These are phyloP conservation scores for Drosophila heteroneura DNA, from an alignment of 2,888 invertebrate species.

Conservation along the genomic window DNA sequence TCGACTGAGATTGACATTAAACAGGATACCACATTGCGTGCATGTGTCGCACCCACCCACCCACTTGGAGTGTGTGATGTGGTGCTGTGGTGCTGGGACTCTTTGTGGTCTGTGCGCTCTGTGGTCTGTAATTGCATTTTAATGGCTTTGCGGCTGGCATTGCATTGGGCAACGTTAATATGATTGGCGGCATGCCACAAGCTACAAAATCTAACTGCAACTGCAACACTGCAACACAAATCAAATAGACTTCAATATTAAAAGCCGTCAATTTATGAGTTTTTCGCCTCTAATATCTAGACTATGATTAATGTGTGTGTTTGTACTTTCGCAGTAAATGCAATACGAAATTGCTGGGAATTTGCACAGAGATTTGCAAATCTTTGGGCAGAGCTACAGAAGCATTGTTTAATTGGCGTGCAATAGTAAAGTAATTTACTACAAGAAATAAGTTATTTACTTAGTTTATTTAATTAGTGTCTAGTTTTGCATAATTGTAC, in stretches of 20 bases:
- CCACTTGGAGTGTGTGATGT: not conserved
- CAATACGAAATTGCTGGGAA: constrained; percentile 9
- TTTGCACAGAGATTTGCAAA: not conserved
- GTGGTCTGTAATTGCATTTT: constrained; percentile 72
- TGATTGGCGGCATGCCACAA: constrained; percentile 39
- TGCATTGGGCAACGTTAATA: constrained; percentile 52
- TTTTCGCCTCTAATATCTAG: constrained; percentile 2
- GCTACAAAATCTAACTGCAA: constrained; percentile 14
- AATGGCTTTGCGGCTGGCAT: constrained; percentile 65
- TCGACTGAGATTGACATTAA: constrained; percentile 71
- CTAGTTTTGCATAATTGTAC: constrained; percentile 71
- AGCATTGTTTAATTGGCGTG: constrained; percentile 26
- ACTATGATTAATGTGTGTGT: constrained; percentile 59
- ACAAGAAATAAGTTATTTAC: constrained; percentile 7
- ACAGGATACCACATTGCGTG: constrained; percentile 74
- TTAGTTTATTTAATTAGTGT: constrained; percentile 50
- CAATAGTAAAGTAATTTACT: not conserved
- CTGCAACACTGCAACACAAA: constrained; percentile 48
- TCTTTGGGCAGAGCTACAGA: not conserved
- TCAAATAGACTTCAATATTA: constrained; percentile 67
- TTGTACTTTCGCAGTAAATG: constrained; percentile 27
- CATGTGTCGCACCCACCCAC: constrained; percentile 18
- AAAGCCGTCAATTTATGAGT: constrained; percentile 51
- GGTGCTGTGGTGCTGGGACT: constrained; percentile 34
- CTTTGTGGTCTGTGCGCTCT: constrained; percentile 8